Conservation (phyloP, 1,140 invertebrate genomes). For the Diuraphis noxia region DNA sequence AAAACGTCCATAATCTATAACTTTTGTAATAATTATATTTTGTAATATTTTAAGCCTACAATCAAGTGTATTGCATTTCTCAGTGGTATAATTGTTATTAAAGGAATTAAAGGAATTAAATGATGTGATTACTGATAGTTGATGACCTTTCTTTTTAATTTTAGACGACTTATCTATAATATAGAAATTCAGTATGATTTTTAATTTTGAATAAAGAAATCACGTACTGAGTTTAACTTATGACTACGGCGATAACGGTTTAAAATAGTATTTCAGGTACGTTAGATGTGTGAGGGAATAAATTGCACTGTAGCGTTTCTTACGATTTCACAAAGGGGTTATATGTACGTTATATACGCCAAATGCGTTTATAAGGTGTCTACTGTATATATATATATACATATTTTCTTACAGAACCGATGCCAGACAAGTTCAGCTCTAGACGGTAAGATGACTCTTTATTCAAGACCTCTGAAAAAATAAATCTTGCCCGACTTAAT, state of each 20-base stretch:
- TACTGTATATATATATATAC: background rate
- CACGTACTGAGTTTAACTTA: background rate
- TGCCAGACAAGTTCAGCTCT: slow-evolving; percentile 24
- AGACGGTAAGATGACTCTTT: slow-evolving; percentile 2
- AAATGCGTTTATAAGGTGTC: slow-evolving; percentile 15
- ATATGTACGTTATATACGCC: background rate
- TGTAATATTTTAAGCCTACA: background rate
- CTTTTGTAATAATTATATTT: too few species aligned
- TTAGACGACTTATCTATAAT: too few species aligned
- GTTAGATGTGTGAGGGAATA: background rate
- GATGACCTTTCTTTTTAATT: too few species aligned
- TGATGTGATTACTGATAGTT: too few species aligned
- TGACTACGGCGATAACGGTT: background rate
- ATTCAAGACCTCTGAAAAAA: slow-evolving; percentile 24
- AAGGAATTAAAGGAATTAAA: background rate
- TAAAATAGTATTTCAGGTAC: background rate
- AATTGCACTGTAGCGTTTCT: background rate
- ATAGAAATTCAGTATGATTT: too few species aligned
- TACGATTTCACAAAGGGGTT: background rate
- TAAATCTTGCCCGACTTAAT: slow-evolving; percentile 34
- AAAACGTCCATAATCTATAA: background rate
- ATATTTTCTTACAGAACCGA: background rate
- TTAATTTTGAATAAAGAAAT: background rate
- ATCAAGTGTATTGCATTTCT: too few species aligned
- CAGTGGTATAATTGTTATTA: background rate